phyloP scores from a whole-genome alignment of 92 coral and sea anemone species.

The Parazoanthus atlanticus region DNA sequence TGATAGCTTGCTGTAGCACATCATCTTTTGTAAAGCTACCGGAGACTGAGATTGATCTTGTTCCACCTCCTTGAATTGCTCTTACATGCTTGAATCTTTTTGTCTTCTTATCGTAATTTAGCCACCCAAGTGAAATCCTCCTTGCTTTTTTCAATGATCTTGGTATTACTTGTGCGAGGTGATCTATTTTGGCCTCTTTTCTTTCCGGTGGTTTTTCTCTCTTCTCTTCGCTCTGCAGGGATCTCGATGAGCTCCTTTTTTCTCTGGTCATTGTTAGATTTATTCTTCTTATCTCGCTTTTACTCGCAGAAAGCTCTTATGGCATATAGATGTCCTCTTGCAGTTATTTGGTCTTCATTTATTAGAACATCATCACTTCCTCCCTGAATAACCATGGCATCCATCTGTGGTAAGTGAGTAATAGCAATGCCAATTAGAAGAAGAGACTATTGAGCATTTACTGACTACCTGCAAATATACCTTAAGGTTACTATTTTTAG shows the following conservation, averaged over 20 bases:
- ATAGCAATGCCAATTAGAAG: background rate
- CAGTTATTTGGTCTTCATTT: slow-evolving; percentile 8
- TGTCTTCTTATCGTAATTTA: slow-evolving; percentile 42
- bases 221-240: slow-evolving; percentile 33
- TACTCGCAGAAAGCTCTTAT: slow-evolving; percentile 27
- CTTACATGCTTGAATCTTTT: slow-evolving; percentile 39
- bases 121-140: slow-evolving; percentile 45
- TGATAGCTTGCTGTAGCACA: slow-evolving; percentile 39
- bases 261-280: slow-evolving; percentile 8
- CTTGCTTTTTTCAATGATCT: slow-evolving; percentile 12
- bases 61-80: slow-evolving; percentile 50
- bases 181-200: background rate
- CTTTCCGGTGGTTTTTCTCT: slow-evolving; percentile 17
- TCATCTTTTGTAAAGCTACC: slow-evolving; percentile 39
- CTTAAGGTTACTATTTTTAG: too few relatives aligned
- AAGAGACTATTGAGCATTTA: too few relatives aligned
- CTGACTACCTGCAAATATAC: too few relatives aligned
- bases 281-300: slow-evolving; percentile 7
- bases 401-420: too few relatives aligned
- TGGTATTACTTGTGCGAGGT: background rate
- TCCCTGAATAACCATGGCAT: slow-evolving; percentile 20
- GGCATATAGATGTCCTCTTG: slow-evolving; percentile 31
- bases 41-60: slow-evolving; percentile 36
- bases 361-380: slow-evolving; percentile 25
- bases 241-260: slow-evolving; percentile 30